Conservation (phyloP, 2,113 vertebrate species). For the Anoura caudifer region DNA sequence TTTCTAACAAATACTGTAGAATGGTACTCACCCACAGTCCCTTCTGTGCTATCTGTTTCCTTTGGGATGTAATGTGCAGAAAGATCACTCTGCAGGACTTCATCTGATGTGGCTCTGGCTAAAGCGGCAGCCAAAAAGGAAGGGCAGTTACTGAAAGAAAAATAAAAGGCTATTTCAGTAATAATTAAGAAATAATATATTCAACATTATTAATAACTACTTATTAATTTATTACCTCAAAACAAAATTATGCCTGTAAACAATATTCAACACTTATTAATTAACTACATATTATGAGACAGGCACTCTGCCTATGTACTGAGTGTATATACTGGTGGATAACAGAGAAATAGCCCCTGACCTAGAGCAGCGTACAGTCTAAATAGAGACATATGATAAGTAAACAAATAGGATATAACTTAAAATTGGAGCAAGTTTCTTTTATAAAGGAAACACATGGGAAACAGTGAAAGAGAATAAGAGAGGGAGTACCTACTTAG, state of each 20-base stretch:
- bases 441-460: slow-evolving; percentile 4
- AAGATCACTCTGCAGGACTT: slow-evolving; percentile 93
- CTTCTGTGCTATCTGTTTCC: slow-evolving; percentile 86
- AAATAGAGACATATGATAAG: neutral
- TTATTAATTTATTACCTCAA: neutral
- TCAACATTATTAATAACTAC: neutral
- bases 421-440: neutral
- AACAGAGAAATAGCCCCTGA: neutral
- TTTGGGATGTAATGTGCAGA: slow-evolving; percentile 89
- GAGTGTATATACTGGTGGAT: neutral
- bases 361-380: neutral
- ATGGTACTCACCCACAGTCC: slow-evolving; percentile 89
- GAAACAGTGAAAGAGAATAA: neutral
- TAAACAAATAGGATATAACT: neutral
- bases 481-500: neutral
- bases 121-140: slow-evolving; percentile 96
- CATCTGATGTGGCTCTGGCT: slow-evolving; percentile 92
- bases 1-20: neutral
- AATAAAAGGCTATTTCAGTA: slow-evolving; percentile 50
- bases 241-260: slow-evolving; percentile 20
- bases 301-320: neutral
- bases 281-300: neutral
- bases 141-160: slow-evolving; percentile 91
- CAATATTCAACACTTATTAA: neutral
- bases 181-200: neutral